phyloP scores from a whole-genome alignment of 2,113 vertebrate genomes.

The Sitta europaea region DNA sequence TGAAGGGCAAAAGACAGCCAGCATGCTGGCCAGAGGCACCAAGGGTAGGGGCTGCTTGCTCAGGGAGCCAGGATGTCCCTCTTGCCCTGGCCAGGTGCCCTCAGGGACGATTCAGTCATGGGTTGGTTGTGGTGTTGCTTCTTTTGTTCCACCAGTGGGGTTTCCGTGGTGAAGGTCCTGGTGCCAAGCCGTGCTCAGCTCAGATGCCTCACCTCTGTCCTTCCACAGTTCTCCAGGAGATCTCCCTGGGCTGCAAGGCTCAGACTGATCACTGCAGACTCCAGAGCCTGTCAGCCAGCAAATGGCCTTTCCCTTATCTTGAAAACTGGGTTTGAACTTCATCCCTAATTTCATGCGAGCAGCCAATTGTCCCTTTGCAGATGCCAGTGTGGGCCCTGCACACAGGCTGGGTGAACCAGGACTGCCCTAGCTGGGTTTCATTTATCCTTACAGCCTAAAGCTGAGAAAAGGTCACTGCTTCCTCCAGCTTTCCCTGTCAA shows the following conservation, averaged over 20 bases:
- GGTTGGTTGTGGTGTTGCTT: neutral
- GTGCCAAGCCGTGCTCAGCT: accelerated
- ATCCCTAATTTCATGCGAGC: neutral
- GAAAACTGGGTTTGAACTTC: neutral
- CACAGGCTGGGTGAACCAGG: accelerated
- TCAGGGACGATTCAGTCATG: neutral
- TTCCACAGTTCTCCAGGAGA: neutral
- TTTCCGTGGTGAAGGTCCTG: neutral
- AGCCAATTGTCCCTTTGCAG: neutral
- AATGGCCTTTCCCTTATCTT: neutral
- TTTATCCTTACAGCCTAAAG: neutral
- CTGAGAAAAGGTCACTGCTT: neutral
- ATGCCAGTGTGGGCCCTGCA: neutral
- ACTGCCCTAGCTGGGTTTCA: neutral
- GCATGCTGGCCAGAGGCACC: neutral
- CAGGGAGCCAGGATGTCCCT: neutral
- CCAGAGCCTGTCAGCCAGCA: neutral
- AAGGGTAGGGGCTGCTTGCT: neutral
- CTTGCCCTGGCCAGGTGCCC: neutral
- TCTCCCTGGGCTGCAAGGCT: neutral
- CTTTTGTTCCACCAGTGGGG: accelerated
- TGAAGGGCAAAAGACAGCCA: neutral
- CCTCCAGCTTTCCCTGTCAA: neutral
- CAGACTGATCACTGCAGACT: neutral
- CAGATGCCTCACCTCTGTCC: neutral